phyloP scores from a whole-genome alignment of 2,797 vertebrate species.

The Danio kyathit region DNA sequence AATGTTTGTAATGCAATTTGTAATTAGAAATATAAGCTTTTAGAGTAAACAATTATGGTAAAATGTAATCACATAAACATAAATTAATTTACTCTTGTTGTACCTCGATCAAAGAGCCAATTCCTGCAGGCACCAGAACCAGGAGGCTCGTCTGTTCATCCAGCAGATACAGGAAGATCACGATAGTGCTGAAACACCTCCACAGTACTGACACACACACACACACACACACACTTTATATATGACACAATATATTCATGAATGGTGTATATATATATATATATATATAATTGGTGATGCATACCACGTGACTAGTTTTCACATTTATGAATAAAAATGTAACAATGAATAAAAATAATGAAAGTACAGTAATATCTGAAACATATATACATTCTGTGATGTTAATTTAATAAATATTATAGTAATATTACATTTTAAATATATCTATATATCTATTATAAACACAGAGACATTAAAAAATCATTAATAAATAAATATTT shows the following conservation, averaged over 20 bases:
- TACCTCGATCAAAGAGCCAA: constrained; percentile 96
- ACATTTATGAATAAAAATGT: neutral
- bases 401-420: neutral
- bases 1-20: too few species aligned
- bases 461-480: too few species aligned
- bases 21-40: too few species aligned
- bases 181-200: constrained; percentile 97
- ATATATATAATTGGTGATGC: too few species aligned
- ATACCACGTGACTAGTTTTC: neutral
- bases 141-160: constrained; percentile 97
- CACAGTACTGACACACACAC: constrained; percentile 86
- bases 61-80: too few species aligned
- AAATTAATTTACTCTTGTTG: neutral
- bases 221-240: neutral
- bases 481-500: too few species aligned
- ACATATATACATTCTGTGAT: neutral
- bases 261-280: too few species aligned
- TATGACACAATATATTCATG: too few species aligned
- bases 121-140: constrained; percentile 92
- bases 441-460: too few species aligned
- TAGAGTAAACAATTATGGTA: too few species aligned
- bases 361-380: neutral
- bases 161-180: constrained; percentile 96
- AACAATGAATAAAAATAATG: neutral
- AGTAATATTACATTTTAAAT: neutral